A percentile compares a stretch with the other conserved stretches of the same genome.
Conservation (phyloP, 2,797 vertebrate genomes). For the Salmo trutta region DNA sequence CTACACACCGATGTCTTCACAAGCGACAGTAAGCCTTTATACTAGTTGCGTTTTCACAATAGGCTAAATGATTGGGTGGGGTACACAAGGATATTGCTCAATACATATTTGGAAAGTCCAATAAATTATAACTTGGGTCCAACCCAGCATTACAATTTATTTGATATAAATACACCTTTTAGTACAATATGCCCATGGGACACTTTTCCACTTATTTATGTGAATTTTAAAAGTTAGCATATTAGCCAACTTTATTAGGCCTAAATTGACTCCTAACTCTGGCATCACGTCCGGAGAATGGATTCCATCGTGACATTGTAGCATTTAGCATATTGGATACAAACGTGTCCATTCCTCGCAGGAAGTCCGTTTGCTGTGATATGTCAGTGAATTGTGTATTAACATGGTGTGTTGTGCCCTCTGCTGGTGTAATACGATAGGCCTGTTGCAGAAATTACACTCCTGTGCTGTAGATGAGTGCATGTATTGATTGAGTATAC, state of each 20-base stretch:
- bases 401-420: slow-evolving; percentile 37
- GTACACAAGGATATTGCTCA: neutral
- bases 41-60: neutral
- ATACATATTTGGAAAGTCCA: neutral
- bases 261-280: neutral
- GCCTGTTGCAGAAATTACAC: neutral
- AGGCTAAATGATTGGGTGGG: neutral
- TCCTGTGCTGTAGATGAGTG: neutral
- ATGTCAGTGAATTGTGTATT: neutral
- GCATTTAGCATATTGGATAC: slow-evolving; percentile 18
- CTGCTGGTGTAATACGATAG: slow-evolving; percentile 50
- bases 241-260: neutral
- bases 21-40: neutral
- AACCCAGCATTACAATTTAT: neutral
- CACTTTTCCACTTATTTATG: neutral
- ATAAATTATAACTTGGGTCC: neutral
- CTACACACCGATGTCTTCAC: neutral
- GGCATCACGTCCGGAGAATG: no score
- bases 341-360: neutral
- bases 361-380: neutral
- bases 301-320: slow-evolving; percentile 1
- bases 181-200: no score
- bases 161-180: neutral
- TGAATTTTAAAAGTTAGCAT: no score
- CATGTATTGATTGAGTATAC: neutral